phyloP scores from a whole-genome alignment of 92 coral and sea anemone genomes.

The Galaxea fascicularis region DNA sequence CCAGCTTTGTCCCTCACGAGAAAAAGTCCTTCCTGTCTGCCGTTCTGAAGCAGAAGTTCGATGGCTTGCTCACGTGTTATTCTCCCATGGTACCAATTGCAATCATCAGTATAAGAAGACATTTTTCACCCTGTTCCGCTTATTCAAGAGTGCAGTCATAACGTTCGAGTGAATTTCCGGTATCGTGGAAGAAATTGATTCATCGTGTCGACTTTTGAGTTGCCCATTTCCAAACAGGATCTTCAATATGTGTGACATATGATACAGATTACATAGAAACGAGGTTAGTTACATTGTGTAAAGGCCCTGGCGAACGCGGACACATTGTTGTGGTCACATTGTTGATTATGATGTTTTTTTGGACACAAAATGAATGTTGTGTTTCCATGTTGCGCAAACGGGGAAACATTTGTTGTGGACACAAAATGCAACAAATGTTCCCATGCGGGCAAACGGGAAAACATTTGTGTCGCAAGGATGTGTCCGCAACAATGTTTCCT shows the following conservation, averaged over 20 bases:
- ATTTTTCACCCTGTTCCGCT: slow-evolving; percentile 6
- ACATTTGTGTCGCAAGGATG: too few species aligned
- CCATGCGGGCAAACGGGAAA: neutral
- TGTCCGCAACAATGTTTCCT: too few species aligned
- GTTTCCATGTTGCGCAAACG: too few species aligned
- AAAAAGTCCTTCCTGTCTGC: slow-evolving; percentile 91
- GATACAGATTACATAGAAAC: slow-evolving; percentile 23
- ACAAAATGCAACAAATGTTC: too few species aligned
- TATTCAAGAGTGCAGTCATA: neutral
- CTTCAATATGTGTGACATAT: neutral
- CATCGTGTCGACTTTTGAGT: neutral
- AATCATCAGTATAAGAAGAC: slow-evolving; percentile 61
- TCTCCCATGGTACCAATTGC: slow-evolving; percentile 92
- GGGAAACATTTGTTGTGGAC: too few species aligned
- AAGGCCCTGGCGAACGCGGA: neutral
- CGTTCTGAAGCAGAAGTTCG: slow-evolving; percentile 79
- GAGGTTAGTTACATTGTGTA: slow-evolving; percentile 14
- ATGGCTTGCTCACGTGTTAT: slow-evolving; percentile 91
- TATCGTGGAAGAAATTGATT: neutral
- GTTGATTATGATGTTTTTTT: neutral
- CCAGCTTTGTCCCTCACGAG: slow-evolving; percentile 93
- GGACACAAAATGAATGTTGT: too few species aligned
- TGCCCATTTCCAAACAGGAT: slow-evolving; percentile 24
- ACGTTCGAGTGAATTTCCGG: slow-evolving; percentile 28
- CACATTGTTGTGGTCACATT: neutral